phyloP scores from a whole-genome alignment of 2,888 invertebrate species.

The Norana najaformis region DNA sequence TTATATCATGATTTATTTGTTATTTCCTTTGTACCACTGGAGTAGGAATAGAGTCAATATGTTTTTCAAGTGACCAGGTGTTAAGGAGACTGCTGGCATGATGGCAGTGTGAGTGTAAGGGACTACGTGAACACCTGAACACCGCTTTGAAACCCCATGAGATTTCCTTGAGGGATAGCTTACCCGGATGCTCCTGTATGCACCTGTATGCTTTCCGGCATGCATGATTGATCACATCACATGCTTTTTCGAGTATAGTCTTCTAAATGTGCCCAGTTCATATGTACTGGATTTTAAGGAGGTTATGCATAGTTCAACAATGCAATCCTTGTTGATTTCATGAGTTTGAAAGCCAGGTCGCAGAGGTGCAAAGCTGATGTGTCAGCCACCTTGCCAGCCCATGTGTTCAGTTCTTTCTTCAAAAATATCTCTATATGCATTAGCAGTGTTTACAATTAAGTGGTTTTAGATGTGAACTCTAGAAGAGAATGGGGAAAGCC shows the following conservation, averaged over 20 bases:
- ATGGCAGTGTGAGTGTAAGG: background rate
- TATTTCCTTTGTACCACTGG: background rate
- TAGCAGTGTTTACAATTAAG: background rate
- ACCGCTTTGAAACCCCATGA: background rate
- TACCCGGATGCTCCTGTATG: background rate
- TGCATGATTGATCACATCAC: background rate
- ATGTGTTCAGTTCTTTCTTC: background rate
- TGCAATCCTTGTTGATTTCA: background rate
- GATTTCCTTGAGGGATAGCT: background rate
- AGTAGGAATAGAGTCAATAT: background rate
- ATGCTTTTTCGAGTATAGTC: background rate
- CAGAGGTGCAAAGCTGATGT: background rate
- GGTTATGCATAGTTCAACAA: background rate
- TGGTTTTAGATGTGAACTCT: background rate
- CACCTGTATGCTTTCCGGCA: background rate
- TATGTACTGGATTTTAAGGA: background rate
- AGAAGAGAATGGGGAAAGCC: background rate
- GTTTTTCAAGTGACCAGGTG: background rate
- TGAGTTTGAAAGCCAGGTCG: background rate
- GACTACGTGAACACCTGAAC: too few relatives aligned
- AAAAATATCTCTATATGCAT: background rate
- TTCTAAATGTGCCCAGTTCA: background rate
- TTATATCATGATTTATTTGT: background rate
- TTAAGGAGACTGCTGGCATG: background rate
- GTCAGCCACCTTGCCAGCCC: background rate